These are phyloP conservation scores for Phacellophora camtschatica DNA, from an alignment of 30 jellyfish, hydroid and myxozoan species.

Conservation along the genomic window DNA sequence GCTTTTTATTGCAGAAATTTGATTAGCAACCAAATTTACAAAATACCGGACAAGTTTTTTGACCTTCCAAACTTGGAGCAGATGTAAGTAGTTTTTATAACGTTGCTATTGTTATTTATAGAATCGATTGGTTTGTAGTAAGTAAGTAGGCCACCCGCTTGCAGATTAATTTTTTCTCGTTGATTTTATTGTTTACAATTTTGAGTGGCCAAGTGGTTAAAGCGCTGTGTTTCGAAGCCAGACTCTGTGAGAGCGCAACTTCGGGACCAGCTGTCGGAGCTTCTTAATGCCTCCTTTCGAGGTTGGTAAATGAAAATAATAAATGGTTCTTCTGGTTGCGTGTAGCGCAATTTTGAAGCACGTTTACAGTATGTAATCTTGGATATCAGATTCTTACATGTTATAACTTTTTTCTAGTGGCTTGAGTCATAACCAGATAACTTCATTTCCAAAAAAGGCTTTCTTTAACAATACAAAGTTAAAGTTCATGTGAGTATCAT, in stretches of 20 bases:
- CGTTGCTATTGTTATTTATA: background rate
- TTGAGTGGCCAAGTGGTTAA: too few relatives aligned
- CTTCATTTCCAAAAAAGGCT: slow-evolving; percentile 65
- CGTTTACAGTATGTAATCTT: too few relatives aligned
- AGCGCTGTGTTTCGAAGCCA: too few relatives aligned
- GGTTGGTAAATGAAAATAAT: background rate
- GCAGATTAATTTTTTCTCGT: background rate
- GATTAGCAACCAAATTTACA: slow-evolving; percentile 74
- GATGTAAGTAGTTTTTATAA: slow-evolving; percentile 32
- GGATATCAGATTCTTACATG: background rate
- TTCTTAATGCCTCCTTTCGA: too few relatives aligned
- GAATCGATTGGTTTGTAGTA: background rate
- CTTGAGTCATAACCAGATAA: slow-evolving; percentile 63
- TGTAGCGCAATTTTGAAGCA: too few relatives aligned
- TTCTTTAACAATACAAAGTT: slow-evolving; percentile 49
- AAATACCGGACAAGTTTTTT: slow-evolving; percentile 74
- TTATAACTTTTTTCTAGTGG: slow-evolving; percentile 46
- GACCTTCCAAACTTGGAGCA: slow-evolving; percentile 72
- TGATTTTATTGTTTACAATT: too few relatives aligned
- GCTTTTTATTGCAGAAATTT: slow-evolving; percentile 41
- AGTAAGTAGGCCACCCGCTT: too few relatives aligned
- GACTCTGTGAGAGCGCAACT: too few relatives aligned
- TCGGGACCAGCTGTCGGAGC: too few relatives aligned
- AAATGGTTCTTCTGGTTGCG: background rate
- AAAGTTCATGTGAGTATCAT: slow-evolving; percentile 75